A percentile compares a stretch with the other conserved stretches of the same genome.
These are phyloP conservation scores for Drosophila sordidula DNA, from an alignment of 2,888 invertebrate genomes.

Conservation along the genomic window DNA sequence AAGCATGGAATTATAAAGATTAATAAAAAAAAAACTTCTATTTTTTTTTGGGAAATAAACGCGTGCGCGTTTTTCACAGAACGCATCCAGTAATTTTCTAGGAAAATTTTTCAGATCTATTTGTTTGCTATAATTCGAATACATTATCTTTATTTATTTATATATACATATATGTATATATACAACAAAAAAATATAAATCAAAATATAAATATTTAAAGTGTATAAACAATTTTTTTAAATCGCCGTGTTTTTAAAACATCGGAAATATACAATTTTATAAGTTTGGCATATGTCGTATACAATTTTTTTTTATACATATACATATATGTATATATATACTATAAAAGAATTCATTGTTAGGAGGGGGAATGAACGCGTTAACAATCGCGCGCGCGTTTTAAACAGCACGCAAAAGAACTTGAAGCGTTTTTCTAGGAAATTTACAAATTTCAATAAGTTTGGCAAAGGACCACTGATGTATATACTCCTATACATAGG, in stretches of 20 bases:
- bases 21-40: background rate
- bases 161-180: background rate
- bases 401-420: background rate
- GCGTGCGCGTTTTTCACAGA: too few species aligned
- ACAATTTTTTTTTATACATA: slow-evolving; percentile 29
- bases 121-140: background rate
- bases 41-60: background rate
- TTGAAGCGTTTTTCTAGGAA: background rate
- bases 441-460: slow-evolving; percentile 5
- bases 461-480: slow-evolving; percentile 5
- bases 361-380: slow-evolving; percentile 9
- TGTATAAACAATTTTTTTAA: background rate
- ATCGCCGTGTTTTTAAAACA: background rate
- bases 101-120: too few species aligned
- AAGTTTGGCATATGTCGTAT: slow-evolving; percentile 20
- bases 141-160: background rate
- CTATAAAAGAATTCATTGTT: slow-evolving; percentile 13
- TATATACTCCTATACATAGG: background rate
- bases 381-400: slow-evolving; percentile 1
- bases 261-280: slow-evolving; percentile 1
- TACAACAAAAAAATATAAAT: background rate
- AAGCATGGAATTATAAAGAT: too few species aligned
- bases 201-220: background rate
- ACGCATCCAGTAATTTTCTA: too few species aligned
- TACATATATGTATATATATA: slow-evolving; percentile 11